Percentiles rank a stretch among this genome's conserved stretches.
phyloP scores from a whole-genome alignment of 2,113 vertebrate genomes.

The Rhinolophus ferrumequinum region DNA sequence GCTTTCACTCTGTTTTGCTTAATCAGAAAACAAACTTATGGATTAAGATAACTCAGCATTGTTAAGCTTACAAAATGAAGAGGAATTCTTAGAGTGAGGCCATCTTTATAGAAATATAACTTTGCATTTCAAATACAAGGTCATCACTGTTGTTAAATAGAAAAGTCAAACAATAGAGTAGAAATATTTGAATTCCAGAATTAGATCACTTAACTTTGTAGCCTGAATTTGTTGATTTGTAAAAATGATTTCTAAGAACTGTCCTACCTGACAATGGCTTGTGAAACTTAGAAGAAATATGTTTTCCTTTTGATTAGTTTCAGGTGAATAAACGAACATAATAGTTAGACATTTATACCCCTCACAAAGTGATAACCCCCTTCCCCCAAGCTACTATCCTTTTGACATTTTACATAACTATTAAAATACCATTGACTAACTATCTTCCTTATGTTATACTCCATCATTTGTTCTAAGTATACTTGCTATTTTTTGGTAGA shows the following conservation, averaged over 20 bases:
- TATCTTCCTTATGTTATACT: too few relatives aligned
- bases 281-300: neutral
- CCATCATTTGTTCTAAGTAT: neutral
- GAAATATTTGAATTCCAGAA: neutral
- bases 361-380: too few relatives aligned
- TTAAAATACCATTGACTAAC: too few relatives aligned
- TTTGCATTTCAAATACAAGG: neutral
- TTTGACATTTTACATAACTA: too few relatives aligned
- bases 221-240: neutral
- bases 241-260: neutral
- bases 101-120: neutral
- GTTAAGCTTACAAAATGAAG: neutral
- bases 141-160: neutral
- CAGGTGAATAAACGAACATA: too few relatives aligned
- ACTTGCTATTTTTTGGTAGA: neutral
- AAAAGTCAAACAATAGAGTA: neutral
- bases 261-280: neutral
- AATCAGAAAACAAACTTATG: neutral
- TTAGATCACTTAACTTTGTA: neutral
- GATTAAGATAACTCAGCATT: neutral
- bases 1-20: neutral
- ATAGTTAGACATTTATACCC: too few relatives aligned
- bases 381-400: too few relatives aligned
- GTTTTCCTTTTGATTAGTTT: neutral
- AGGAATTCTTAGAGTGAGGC: neutral